Percentiles rank a stretch among this genome's conserved stretches.
Evolutionary conservation across 2,797 vertebrate species (phyloP).

Genomic region (Lates japonicus): DNA sequence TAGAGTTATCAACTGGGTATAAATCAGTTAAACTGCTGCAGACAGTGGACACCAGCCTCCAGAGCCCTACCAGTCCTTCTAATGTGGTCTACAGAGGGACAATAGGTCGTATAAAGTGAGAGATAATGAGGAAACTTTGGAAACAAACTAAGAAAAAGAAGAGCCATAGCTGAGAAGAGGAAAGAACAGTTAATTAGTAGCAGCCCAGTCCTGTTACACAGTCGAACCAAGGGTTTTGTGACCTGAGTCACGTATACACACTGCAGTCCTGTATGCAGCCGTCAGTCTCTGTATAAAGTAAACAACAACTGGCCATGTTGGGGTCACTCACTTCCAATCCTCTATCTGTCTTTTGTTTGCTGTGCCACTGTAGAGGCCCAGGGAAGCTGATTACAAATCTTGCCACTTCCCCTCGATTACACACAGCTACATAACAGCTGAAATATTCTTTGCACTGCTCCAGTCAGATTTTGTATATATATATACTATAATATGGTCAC

Average conservation of each 20-base stretch:
- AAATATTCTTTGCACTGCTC: slow-evolving; percentile 36
- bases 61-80: slow-evolving; percentile 32
- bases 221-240: slow-evolving; percentile 56
- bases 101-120: slow-evolving; percentile 35
- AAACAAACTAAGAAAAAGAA: slow-evolving; percentile 34
- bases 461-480: slow-evolving; percentile 21
- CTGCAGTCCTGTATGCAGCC: slow-evolving; percentile 40
- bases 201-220: slow-evolving; percentile 43
- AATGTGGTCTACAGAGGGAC: slow-evolving; percentile 39
- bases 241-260: slow-evolving; percentile 78
- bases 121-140: slow-evolving; percentile 48
- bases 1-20: slow-evolving; percentile 55
- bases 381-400: slow-evolving; percentile 73
- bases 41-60: slow-evolving; percentile 47
- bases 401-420: slow-evolving; percentile 70
- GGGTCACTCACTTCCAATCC: slow-evolving; percentile 75
- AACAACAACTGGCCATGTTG: slow-evolving; percentile 71
- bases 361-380: slow-evolving; percentile 58
- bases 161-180: slow-evolving; percentile 25
- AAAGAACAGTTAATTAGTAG: slow-evolving; percentile 53
- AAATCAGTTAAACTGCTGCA: slow-evolving; percentile 68
- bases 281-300: slow-evolving; percentile 69
- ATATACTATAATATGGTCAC: background rate
- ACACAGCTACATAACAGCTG: slow-evolving; percentile 38
- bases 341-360: slow-evolving; percentile 77